These are phyloP conservation scores for Chaetophractus vellerosus DNA, from an alignment of 2,797 vertebrate genomes.

Conservation along the genomic window DNA sequence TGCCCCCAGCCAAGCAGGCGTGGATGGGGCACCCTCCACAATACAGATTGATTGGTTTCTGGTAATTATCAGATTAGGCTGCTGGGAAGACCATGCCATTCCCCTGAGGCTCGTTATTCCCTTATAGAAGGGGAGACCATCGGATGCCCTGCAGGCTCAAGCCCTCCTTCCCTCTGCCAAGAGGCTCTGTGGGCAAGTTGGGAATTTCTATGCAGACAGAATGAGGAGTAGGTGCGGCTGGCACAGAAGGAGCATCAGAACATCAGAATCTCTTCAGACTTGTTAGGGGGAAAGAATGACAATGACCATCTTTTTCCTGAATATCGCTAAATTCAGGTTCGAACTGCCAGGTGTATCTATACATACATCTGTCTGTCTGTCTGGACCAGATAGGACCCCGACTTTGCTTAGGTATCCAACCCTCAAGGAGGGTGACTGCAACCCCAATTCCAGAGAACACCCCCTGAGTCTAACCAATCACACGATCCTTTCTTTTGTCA, in stretches of 20 bases:
- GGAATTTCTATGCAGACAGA: not conserved
- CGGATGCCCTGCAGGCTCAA: fast-evolving
- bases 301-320: not conserved
- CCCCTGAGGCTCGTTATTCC: not conserved
- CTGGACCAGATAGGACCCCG: not conserved
- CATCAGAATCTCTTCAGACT: too few relatives aligned
- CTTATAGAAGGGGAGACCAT: not conserved
- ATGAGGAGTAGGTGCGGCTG: too few relatives aligned
- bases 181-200: fast-evolving
- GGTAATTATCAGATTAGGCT: not conserved
- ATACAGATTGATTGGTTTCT: not conserved
- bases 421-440: not conserved
- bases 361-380: not conserved
- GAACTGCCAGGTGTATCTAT: not conserved
- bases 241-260: fast-evolving
- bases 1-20: fast-evolving
- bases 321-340: not conserved
- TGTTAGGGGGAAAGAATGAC: not conserved
- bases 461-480: not conserved
- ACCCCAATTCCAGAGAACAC: too few relatives aligned
- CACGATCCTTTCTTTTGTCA: fast-evolving
- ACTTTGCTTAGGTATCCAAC: not conserved
- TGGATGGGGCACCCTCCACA: too few relatives aligned
- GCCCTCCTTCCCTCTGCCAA: not conserved
- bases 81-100: not conserved